Evolutionary conservation across 2,888 invertebrate genomes (phyloP), one percentile per base, ranked within the genome.

Genomic region (Seira musarum): DNA sequence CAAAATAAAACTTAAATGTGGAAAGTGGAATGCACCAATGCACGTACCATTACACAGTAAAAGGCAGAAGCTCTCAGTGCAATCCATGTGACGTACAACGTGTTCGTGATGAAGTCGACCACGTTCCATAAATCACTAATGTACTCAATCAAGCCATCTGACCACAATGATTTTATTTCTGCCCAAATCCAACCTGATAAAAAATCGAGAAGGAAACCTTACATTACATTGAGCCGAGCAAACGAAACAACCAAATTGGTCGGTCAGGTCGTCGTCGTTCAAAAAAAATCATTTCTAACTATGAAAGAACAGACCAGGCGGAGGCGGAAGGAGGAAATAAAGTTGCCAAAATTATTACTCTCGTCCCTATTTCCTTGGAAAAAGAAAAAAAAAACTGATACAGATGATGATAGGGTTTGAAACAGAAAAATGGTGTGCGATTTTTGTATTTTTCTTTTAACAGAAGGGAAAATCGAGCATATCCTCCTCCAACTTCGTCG

Each of bases 81-180:
- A 40, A 92, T 91, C 8, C 95, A 95, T 2, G 92, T 91, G 60
- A 94, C 91, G 89, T 98, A 98, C 1, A 98, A 90, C 0, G 93
- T 93, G 89, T 98, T 98, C 61, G 97, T 92, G 3, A 94, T 94
- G 88, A 97, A 97, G 90, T 98, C 98, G 71, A 98, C 95, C 88
- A 97, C 95, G 89, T 98, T 98, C 98, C 98, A 98, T 92, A 98
- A 93, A 88, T 98, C 96, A 35, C 95, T 92, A 30, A 97, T 91
- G 88, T 98, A 98, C 0, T 93, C 93, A 53, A 92, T 91, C 67
- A 97, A 92, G n/a, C 98, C 98, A 88, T 95, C 93, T 22, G 93
- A 92, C 91, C 94, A 96, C 82, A 97, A 93, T 89, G 97, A 96
- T 88, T 95, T 94, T 1, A 95, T 93, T 90, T 98, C 98, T 88